Percentiles rank a stretch among this genome's conserved stretches.
Evolutionary conservation across 2,113 vertebrate genomes (phyloP).

Genomic region (Indicator maculatus): DNA sequence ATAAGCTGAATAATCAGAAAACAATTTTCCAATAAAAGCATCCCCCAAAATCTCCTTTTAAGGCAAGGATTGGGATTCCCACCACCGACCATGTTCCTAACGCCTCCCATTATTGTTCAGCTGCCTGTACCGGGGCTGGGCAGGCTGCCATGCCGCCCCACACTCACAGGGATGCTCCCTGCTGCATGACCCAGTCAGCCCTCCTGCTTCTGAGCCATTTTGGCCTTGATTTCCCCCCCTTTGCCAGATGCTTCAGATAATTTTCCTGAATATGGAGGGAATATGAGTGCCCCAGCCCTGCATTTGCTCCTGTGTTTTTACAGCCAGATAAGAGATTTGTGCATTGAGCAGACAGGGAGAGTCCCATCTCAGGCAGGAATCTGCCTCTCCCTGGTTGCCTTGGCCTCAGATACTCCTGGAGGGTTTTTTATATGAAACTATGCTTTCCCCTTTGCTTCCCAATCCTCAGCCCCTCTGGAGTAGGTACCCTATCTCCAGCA

Average conservation of each 20-base stretch:
- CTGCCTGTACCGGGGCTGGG: slow-evolving; percentile 3
- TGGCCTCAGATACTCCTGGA: not conserved
- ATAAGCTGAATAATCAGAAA: slow-evolving; percentile 65
- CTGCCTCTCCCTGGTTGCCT: not conserved
- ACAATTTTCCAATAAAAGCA: slow-evolving; percentile 64
- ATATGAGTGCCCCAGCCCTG: rapidly evolving
- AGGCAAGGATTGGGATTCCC: slow-evolving; percentile 65
- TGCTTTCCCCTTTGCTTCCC: not conserved
- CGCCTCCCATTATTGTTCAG: not conserved
- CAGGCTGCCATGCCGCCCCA: slow-evolving; percentile 18
- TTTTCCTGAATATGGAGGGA: not conserved
- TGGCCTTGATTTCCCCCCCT: not conserved
- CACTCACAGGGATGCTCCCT: not conserved
- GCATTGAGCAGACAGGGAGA: not conserved
- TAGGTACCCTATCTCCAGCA: not conserved
- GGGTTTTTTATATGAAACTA: not conserved
- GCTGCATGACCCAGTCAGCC: not conserved
- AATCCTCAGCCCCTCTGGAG: not conserved
- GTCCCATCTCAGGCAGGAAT: rapidly evolving
- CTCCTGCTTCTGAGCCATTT: not conserved
- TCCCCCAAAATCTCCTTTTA: slow-evolving; percentile 61
- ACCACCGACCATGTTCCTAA: not conserved
- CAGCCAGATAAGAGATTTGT: not conserved
- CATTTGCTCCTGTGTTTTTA: rapidly evolving
- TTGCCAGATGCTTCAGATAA: not conserved